phyloP scores from a whole-genome alignment of 2,888 invertebrate genomes.

The Merodon equestris region DNA sequence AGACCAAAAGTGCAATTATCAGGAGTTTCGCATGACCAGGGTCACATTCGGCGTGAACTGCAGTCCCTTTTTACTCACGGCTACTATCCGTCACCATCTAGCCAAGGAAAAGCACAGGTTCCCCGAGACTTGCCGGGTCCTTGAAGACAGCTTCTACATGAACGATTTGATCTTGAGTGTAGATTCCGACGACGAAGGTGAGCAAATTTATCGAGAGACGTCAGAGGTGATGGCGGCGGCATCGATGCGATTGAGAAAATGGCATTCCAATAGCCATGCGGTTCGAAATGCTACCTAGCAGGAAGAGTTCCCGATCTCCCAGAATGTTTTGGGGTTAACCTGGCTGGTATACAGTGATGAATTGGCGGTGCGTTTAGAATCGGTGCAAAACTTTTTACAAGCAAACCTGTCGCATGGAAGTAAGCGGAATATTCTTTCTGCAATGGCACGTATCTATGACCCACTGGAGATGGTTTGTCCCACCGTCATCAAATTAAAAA shows the following conservation, averaged over 20 bases:
- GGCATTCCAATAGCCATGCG: constrained; percentile 4
- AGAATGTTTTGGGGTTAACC: constrained; percentile 15
- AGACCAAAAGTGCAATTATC: too few relatives aligned
- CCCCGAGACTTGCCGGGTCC: too few relatives aligned
- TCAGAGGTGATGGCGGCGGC: neutral
- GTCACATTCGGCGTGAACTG: too few relatives aligned
- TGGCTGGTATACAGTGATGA: constrained; percentile 7
- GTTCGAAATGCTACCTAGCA: neutral
- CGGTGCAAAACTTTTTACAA: neutral
- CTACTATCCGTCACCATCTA: too few relatives aligned
- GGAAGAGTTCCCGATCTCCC: neutral
- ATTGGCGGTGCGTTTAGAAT: neutral
- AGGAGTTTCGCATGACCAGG: too few relatives aligned
- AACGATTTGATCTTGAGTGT: too few relatives aligned
- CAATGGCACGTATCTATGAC: constrained; percentile 7
- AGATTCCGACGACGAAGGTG: neutral
- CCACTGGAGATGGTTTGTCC: constrained; percentile 5
- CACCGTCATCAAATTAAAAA: constrained; percentile 18
- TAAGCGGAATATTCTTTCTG: constrained; percentile 1
- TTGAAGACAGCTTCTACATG: too few relatives aligned
- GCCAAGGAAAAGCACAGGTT: too few relatives aligned
- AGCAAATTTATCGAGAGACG: neutral
- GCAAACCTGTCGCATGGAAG: neutral
- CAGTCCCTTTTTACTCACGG: too few relatives aligned
- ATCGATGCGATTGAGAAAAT: constrained; percentile 3